These are phyloP conservation scores for Meteorus cinctellus DNA, from an alignment of 2,888 invertebrate species.

Conservation along the genomic window DNA sequence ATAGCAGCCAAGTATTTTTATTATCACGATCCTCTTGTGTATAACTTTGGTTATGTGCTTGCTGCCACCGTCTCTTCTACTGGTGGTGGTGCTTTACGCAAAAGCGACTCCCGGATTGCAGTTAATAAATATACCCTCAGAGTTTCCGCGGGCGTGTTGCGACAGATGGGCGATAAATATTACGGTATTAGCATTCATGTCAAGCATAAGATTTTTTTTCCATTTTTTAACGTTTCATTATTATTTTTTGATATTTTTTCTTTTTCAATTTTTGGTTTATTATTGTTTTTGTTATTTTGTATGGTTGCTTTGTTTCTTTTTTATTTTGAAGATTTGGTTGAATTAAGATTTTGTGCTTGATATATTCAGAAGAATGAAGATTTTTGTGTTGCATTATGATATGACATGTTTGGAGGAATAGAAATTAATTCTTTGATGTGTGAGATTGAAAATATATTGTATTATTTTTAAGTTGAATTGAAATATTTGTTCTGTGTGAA, in stretches of 20 bases:
- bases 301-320: no score
- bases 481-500: no score
- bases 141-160: constrained; percentile 12
- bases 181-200: constrained; percentile 14
- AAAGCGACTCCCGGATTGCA: constrained; percentile 15
- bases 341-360: no score
- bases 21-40: constrained; percentile 29
- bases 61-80: not conserved
- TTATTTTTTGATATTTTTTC: not conserved
- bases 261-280: not conserved
- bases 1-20: constrained; percentile 50
- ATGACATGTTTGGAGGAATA: no score
- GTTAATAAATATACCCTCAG: constrained; percentile 20
- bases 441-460: no score
- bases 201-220: constrained; percentile 16
- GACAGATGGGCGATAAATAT: constrained; percentile 29
- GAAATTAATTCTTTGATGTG: no score
- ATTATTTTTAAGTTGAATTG: no score
- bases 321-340: no score
- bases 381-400: no score
- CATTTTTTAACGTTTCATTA: not conserved
- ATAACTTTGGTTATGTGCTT: constrained; percentile 1
- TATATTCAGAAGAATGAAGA: no score
- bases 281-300: no score
- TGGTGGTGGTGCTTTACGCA: not conserved